Conservation (phyloP, 2,113 vertebrate genomes). For the Vombatus ursinus region DNA sequence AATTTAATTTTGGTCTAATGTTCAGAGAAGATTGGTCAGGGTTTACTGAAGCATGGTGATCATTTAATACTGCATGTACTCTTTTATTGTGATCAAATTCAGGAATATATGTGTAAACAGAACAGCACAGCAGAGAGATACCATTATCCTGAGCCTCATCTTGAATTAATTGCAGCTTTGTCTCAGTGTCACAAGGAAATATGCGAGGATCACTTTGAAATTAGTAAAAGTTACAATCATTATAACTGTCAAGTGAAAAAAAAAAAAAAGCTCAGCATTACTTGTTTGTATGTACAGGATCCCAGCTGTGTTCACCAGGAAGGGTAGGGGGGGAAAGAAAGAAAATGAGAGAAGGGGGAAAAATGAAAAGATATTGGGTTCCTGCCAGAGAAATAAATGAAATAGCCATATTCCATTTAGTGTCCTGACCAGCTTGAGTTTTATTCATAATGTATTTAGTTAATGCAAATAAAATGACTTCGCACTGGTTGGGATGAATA, state of each 20-base stretch:
- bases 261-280: not conserved
- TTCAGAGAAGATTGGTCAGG: constrained; percentile 39
- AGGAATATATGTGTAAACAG: not conserved
- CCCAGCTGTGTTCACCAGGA: constrained; percentile 66
- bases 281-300: not conserved
- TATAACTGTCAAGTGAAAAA: not conserved
- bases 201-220: constrained; percentile 15
- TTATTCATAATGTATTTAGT: constrained; percentile 66
- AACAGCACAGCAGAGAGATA: not conserved
- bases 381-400: constrained; percentile 71
- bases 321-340: not conserved
- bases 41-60: constrained; percentile 44
- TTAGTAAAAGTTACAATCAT: constrained; percentile 3
- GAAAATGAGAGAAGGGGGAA: not conserved
- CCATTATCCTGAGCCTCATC: not conserved
- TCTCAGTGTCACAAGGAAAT: not conserved
- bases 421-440: constrained; percentile 68
- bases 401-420: constrained; percentile 72
- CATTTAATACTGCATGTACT: not conserved
- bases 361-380: constrained; percentile 66
- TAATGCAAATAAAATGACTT: constrained; percentile 75
- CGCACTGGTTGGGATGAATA: constrained; percentile 42
- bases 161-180: not conserved
- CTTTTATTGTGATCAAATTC: constrained; percentile 38
- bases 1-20: constrained; percentile 63